Evolutionary conservation across 2,888 invertebrate genomes (phyloP).

Genomic region (Opisthograptis luteolata): DNA sequence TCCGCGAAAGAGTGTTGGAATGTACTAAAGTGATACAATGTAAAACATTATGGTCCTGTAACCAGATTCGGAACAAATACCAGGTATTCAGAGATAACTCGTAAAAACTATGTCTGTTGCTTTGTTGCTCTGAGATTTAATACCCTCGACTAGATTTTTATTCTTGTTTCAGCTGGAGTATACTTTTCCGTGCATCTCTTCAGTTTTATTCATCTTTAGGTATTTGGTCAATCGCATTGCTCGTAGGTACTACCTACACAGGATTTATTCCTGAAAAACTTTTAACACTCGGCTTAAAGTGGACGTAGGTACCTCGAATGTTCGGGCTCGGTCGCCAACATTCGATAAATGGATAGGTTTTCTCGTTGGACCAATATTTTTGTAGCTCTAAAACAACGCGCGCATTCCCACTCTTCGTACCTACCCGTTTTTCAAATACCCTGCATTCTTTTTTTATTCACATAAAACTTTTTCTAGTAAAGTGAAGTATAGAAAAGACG

Average conservation of each 20-base stretch:
- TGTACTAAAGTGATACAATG: not conserved
- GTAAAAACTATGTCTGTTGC: not conserved
- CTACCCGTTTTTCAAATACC: too few species aligned
- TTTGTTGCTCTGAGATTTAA: not conserved
- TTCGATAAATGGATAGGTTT: constrained; percentile 19
- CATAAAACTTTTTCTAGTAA: too few species aligned
- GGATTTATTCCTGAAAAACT: constrained; percentile 23
- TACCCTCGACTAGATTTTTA: not conserved
- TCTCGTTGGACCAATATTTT: constrained; percentile 17
- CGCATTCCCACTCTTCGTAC: too few species aligned
- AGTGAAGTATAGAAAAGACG: too few species aligned
- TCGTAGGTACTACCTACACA: constrained; percentile 12
- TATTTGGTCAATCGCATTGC: constrained; percentile 16
- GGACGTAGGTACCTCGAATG: constrained; percentile 9
- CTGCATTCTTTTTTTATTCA: too few species aligned
- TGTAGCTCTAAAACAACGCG: constrained; percentile 1
- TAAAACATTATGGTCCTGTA: not conserved
- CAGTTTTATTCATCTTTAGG: constrained; percentile 10
- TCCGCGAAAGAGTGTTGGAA: too few species aligned
- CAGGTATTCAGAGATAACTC: not conserved
- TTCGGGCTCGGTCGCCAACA: constrained; percentile 5
- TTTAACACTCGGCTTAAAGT: constrained; percentile 19
- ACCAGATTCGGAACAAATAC: not conserved
- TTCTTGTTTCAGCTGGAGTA: not conserved
- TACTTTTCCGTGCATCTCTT: not conserved